These are phyloP conservation scores for Rhineura floridana DNA, from an alignment of 2,113 vertebrate genomes.

Conservation along the genomic window DNA sequence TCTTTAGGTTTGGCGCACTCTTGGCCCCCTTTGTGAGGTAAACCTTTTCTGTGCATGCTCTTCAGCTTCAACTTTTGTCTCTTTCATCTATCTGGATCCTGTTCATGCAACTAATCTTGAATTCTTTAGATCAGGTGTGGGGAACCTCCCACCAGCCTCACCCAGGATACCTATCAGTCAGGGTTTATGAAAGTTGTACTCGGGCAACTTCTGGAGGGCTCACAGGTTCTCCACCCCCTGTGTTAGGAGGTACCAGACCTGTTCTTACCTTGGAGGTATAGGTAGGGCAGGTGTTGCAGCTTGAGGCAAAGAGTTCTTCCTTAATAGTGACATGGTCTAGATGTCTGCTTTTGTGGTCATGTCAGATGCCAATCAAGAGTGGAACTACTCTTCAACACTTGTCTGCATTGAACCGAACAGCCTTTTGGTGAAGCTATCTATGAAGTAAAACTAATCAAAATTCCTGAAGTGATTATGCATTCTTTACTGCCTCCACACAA, in stretches of 20 bases:
- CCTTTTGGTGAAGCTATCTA: not conserved
- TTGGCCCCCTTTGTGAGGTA: conserved; percentile 91
- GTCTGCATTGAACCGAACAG: accelerated
- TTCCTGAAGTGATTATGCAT: not conserved
- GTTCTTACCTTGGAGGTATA: not conserved
- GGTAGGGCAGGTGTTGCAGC: not conserved
- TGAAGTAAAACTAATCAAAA: not conserved
- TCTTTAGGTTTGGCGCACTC: conserved; percentile 89
- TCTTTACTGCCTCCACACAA: not conserved
- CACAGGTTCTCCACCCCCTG: not conserved
- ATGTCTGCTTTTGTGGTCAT: not conserved
- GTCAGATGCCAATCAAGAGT: not conserved
- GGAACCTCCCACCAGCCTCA: not conserved
- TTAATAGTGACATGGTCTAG: accelerated
- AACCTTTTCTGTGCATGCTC: conserved; percentile 66
- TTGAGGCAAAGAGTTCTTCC: not conserved
- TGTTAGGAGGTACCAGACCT: not conserved
- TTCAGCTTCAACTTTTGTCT: conserved; percentile 40
- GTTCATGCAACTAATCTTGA: not conserved
- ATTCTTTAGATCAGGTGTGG: not conserved
- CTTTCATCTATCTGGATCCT: accelerated
- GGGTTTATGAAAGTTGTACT: not conserved
- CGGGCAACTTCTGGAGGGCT: not conserved
- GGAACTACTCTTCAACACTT: not conserved
- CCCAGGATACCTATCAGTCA: not conserved